A percentile compares a stretch with the other conserved stretches of the same genome.
Conservation (phyloP, 2,113 vertebrate species). For the Microtus montanus region DNA sequence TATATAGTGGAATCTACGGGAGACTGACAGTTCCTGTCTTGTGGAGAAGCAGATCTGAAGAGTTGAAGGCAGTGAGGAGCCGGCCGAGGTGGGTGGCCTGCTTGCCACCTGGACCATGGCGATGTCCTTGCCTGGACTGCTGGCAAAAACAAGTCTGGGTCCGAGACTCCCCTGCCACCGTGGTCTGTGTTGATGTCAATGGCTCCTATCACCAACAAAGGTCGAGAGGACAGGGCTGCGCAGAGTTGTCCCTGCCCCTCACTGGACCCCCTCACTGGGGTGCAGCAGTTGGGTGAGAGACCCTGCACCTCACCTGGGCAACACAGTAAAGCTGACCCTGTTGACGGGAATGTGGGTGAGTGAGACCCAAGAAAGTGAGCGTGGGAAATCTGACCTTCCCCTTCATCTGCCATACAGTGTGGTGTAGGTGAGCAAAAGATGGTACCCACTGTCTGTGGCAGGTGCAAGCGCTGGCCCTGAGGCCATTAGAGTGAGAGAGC, state of each 20-base stretch:
- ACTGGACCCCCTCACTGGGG: background rate
- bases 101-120: background rate
- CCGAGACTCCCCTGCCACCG: background rate
- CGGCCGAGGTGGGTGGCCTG: background rate
- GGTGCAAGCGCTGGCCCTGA: background rate
- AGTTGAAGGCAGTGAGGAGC: background rate
- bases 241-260: background rate
- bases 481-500: too few species aligned
- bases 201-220: background rate
- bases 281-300: background rate
- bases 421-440: background rate
- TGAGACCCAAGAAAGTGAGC: background rate
- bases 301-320: background rate
- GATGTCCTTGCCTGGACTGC: background rate
- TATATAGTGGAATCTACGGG: fast-evolving
- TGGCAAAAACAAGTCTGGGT: background rate
- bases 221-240: background rate
- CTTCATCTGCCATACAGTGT: background rate
- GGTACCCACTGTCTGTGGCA: too few species aligned
- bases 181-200: background rate
- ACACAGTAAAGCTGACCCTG: background rate
- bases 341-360: too few species aligned
- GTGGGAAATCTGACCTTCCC: background rate
- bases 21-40: background rate
- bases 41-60: background rate